phyloP scores from a whole-genome alignment of 2,888 invertebrate genomes.

The Luffia ferchaultella region DNA sequence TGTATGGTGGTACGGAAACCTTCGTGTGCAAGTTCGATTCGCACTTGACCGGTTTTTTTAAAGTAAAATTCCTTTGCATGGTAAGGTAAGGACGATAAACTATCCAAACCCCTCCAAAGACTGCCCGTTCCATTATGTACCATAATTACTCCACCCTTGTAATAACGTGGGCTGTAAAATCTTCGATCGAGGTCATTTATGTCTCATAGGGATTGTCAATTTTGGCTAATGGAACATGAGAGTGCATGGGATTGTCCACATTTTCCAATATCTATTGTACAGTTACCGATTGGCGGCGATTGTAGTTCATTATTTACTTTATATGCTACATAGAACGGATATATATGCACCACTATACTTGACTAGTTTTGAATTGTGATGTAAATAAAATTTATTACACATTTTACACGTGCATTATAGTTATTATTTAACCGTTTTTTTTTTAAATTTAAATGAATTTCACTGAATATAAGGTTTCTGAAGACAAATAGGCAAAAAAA shows the following conservation, averaged over 20 bases:
- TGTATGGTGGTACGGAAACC: too few relatives aligned
- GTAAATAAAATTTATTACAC: neutral
- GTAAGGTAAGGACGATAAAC: slow-evolving; percentile 1
- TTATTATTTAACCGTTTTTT: neutral
- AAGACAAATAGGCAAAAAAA: too few relatives aligned
- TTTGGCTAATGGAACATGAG: slow-evolving; percentile 11
- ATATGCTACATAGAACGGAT: neutral
- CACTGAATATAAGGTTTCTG: too few relatives aligned
- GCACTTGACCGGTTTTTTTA: neutral
- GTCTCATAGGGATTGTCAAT: slow-evolving; percentile 32
- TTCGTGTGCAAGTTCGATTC: neutral
- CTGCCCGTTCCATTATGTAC: slow-evolving; percentile 23
- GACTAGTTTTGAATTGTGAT: neutral
- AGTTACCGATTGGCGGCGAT: neutral
- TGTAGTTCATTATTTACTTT: neutral
- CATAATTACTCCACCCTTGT: slow-evolving; percentile 28
- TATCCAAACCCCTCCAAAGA: slow-evolving; percentile 23
- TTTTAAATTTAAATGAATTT: too few relatives aligned
- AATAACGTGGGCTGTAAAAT: slow-evolving; percentile 17
- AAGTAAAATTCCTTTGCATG: neutral
- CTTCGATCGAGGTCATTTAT: slow-evolving; percentile 16
- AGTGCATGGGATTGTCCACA: neutral
- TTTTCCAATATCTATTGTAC: neutral
- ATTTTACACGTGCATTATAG: neutral
- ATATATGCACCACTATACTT: neutral